Evolutionary conservation across 2,888 invertebrate genomes (phyloP).

Genomic region (Caenorhabditis sp.): DNA sequence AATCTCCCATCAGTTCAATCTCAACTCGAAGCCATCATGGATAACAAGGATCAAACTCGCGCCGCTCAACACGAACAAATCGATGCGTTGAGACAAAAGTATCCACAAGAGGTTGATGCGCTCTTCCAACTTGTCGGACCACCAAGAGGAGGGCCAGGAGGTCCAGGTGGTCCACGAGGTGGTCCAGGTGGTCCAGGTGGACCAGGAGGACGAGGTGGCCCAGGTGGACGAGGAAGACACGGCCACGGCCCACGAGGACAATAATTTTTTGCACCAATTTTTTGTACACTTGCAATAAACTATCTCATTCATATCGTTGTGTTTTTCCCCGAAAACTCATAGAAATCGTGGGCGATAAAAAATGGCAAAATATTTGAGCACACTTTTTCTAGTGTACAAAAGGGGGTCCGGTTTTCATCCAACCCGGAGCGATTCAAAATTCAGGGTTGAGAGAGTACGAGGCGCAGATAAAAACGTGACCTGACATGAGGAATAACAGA

Average conservation of each 20-base stretch:
- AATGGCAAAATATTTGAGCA: too few species aligned
- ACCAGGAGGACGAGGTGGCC: constrained; percentile 1
- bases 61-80: constrained; percentile 12
- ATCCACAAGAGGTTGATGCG: constrained; percentile 24
- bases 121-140: constrained; percentile 34
- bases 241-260: constrained; percentile 4
- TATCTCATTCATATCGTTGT: too few species aligned
- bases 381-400: too few species aligned
- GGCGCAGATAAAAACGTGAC: too few species aligned
- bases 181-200: constrained; percentile 7
- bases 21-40: constrained; percentile 26
- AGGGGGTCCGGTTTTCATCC: too few species aligned
- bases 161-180: constrained; percentile 10
- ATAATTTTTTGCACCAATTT: too few species aligned
- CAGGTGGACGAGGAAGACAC: constrained; percentile 4
- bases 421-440: too few species aligned
- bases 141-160: constrained; percentile 18
- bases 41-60: constrained; percentile 34
- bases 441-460: too few species aligned
- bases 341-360: too few species aligned
- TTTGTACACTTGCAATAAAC: too few species aligned
- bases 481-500: too few species aligned
- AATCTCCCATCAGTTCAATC: constrained; percentile 30
- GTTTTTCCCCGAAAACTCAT: too few species aligned
- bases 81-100: constrained; percentile 11